Evolutionary conservation across 2,888 invertebrate species (phyloP).

Genomic region (Chymomyza fuscimana): DNA sequence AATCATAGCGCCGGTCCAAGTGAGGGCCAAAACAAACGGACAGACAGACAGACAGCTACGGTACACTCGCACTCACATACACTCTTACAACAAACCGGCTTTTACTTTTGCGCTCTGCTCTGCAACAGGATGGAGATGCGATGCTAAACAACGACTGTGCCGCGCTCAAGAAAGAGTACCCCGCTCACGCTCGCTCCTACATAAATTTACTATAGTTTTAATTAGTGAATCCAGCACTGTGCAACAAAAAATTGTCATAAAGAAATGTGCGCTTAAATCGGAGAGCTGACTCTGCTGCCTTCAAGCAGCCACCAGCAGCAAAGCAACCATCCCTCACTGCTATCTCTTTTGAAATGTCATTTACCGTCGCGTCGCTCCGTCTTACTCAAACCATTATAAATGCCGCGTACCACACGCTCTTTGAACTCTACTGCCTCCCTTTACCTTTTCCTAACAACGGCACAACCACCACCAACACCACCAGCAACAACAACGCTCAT

Average conservation of each 20-base stretch:
- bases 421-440: constrained; percentile 64
- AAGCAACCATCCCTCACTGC: not conserved
- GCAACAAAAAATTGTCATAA: constrained; percentile 25
- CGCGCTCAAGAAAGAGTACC: constrained; percentile 38
- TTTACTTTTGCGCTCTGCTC: constrained; percentile 62
- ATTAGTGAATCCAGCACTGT: not conserved
- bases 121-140: constrained; percentile 19
- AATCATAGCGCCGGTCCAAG: constrained; percentile 47
- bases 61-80: constrained; percentile 24
- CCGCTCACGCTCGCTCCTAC: constrained; percentile 27
- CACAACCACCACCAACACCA: constrained; percentile 11
- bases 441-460: constrained; percentile 10
- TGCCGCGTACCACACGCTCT: constrained; percentile 57
- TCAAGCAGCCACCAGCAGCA: constrained; percentile 6
- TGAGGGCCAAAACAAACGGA: constrained; percentile 41
- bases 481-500: constrained; percentile 45
- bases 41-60: constrained; percentile 20
- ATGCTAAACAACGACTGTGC: constrained; percentile 16
- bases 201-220: not conserved
- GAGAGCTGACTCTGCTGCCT: constrained; percentile 37
- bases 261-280: constrained; percentile 31
- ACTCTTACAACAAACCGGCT: constrained; percentile 56
- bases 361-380: constrained; percentile 7
- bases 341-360: constrained; percentile 68
- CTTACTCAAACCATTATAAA: constrained; percentile 49